phyloP scores from a whole-genome alignment of 2,888 invertebrate species.

The Lissonota sp. region DNA sequence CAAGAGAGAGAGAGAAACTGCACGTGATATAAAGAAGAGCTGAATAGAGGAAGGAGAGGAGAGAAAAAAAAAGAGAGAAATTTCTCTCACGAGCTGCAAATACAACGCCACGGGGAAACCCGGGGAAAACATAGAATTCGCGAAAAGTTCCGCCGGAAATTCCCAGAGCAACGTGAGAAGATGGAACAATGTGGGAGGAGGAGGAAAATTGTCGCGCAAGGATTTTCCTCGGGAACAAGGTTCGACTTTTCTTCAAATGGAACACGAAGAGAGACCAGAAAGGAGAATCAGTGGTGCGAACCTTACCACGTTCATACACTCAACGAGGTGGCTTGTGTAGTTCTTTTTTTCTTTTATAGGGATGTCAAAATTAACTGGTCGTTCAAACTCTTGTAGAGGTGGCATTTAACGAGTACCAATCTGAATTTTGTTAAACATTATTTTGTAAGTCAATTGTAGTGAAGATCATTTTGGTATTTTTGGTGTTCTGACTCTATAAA shows the following conservation, averaged over 20 bases:
- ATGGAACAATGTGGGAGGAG: constrained; percentile 6
- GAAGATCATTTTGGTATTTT: too few relatives aligned
- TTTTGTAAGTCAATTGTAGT: too few relatives aligned
- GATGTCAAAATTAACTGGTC: too few relatives aligned
- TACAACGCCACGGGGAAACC: constrained; percentile 39
- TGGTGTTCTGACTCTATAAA: too few relatives aligned
- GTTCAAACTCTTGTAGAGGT: too few relatives aligned
- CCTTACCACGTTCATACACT: too few relatives aligned
- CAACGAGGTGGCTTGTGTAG: too few relatives aligned
- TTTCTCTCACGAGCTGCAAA: constrained; percentile 19
- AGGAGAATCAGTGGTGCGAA: too few relatives aligned
- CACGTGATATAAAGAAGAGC: constrained; percentile 1
- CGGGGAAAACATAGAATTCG: constrained; percentile 48
- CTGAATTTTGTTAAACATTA: too few relatives aligned
- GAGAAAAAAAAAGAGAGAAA: constrained; percentile 26
- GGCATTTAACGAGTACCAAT: too few relatives aligned
- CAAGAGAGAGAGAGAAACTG: not conserved
- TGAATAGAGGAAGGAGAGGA: constrained; percentile 1
- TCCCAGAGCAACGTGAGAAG: constrained; percentile 36
- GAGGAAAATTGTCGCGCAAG: constrained; percentile 37
- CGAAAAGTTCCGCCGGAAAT: constrained; percentile 55
- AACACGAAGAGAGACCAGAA: too few relatives aligned
- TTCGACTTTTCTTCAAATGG: not conserved
- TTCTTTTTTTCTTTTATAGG: too few relatives aligned
- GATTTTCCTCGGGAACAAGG: constrained; percentile 13